phyloP scores from a whole-genome alignment of 2,113 vertebrate genomes.

The Tringa solitaria region DNA sequence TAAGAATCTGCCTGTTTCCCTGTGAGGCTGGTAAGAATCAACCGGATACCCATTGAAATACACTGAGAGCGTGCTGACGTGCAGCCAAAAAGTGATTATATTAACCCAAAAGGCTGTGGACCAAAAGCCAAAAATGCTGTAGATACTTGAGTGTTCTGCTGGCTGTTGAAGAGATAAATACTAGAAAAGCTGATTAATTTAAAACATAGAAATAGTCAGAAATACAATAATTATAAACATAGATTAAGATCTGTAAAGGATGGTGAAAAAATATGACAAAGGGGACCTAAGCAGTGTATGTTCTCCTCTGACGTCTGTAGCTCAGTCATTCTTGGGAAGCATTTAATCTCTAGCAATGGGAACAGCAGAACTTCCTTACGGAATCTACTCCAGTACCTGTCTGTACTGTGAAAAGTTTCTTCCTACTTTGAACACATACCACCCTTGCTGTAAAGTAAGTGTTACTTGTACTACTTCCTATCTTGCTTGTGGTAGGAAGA shows the following conservation, averaged over 20 bases:
- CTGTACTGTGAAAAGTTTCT: neutral
- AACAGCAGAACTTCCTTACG: neutral
- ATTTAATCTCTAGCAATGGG: neutral
- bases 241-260: neutral
- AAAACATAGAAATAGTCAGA: neutral
- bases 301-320: neutral
- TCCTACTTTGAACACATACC: neutral
- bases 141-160: neutral
- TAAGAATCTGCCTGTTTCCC: neutral
- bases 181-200: neutral
- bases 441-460: neutral
- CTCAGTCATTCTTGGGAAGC: neutral
- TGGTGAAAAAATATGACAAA: neutral
- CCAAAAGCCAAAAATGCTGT: neutral
- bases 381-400: neutral
- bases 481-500: neutral
- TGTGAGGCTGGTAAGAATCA: neutral
- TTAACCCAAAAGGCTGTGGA: neutral
- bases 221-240: neutral
- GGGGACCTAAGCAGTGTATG: neutral
- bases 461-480: neutral
- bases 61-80: rapidly evolving
- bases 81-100: neutral
- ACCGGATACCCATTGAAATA: neutral
- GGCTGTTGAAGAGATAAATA: neutral